Conservation (phyloP, 2,113 vertebrate species). For the Corvus cornix region DNA sequence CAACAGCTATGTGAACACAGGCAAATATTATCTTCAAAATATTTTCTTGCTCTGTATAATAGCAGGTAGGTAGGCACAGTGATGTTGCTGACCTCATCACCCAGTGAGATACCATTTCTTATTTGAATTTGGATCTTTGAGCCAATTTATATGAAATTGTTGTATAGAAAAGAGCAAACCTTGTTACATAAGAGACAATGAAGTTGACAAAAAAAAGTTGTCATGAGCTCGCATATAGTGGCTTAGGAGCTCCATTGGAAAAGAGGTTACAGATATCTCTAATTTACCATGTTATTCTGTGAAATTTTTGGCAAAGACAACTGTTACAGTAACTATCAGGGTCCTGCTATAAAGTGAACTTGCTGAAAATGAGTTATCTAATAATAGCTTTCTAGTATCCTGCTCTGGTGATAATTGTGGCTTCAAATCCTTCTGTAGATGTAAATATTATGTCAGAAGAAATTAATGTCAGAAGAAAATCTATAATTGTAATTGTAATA, state of each 20-base stretch:
- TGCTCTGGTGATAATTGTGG: not conserved
- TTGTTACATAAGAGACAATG: not conserved
- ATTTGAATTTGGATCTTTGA: not conserved
- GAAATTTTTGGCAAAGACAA: not conserved
- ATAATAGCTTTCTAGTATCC: not conserved
- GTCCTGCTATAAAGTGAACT: not conserved
- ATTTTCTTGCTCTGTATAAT: not conserved
- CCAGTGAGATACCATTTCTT: not conserved
- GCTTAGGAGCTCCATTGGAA: not conserved
- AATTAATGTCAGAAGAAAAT: not conserved
- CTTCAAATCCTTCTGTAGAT: not conserved
- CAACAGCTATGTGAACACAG: not conserved
- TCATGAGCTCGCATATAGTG: not conserved
- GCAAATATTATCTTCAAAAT: not conserved
- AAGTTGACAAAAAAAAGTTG: not conserved
- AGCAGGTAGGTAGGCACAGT: not conserved
- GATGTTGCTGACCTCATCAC: not conserved
- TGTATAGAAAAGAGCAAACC: not conserved
- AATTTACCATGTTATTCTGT: not conserved
- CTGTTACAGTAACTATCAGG: not conserved
- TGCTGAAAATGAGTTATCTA: not conserved
- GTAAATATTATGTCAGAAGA: not conserved
- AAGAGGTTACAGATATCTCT: not conserved
- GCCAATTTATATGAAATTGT: not conserved
- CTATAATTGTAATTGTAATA: not conserved